A percentile compares a stretch with the other conserved stretches of the same genome.
phyloP scores from a whole-genome alignment of 2,888 invertebrate genomes.

The Notodonta ziczac region DNA sequence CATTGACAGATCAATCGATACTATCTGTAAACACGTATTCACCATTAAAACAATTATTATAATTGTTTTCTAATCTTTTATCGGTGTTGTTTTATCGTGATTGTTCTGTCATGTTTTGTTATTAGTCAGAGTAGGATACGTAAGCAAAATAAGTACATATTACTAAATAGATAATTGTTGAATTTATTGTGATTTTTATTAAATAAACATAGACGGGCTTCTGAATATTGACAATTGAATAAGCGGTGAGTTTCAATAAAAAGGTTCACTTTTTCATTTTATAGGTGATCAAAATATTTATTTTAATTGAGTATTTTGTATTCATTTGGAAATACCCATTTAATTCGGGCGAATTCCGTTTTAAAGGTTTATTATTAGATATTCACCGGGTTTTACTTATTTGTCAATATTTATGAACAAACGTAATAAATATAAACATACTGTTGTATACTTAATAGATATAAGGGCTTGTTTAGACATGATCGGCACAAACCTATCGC shows the following conservation, averaged over 20 bases:
- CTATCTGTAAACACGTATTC: background rate
- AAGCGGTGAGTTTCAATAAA: background rate
- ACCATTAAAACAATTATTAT: background rate
- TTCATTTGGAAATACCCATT: no score
- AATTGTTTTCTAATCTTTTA: background rate
- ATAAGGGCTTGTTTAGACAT: background rate
- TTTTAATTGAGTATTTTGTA: no score
- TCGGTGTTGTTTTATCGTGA: background rate
- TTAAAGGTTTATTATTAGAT: no score
- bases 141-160: background rate
- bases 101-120: background rate
- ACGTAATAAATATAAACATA: constrained; percentile 23
- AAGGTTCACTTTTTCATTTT: no score
- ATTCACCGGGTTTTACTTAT: constrained; percentile 6
- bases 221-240: background rate
- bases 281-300: no score
- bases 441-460: constrained; percentile 37
- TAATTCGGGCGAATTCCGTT: no score
- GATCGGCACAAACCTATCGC: no score
- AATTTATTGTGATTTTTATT: constrained; percentile 19
- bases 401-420: constrained; percentile 20
- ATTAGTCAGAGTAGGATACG: background rate
- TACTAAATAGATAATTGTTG: background rate
- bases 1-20: constrained; percentile 15
- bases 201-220: constrained; percentile 12